phyloP scores from a whole-genome alignment of 2,888 invertebrate species.

The Drosophila stalkeri region DNA sequence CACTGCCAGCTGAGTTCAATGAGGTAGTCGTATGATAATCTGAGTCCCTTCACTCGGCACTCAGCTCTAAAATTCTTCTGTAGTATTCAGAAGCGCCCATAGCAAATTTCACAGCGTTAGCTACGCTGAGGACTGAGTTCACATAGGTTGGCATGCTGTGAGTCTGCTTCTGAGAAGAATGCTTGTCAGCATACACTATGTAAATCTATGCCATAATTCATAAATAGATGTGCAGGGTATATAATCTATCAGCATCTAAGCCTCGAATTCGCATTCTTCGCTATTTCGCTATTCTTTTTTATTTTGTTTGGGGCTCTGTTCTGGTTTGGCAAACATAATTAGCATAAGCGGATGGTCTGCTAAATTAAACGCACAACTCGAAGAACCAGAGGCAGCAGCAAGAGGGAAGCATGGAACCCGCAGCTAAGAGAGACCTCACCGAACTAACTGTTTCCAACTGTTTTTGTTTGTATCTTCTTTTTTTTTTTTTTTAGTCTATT shows the following conservation, averaged over 20 bases:
- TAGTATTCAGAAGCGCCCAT: not conserved
- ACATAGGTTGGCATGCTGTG: not conserved
- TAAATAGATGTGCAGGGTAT: not conserved
- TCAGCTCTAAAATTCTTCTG: not conserved
- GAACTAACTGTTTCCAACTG: slow-evolving; percentile 32
- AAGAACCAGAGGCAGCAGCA: not conserved
- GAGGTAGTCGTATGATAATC: not conserved
- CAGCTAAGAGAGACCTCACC: slow-evolving; percentile 4
- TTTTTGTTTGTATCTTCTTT: slow-evolving; percentile 5
- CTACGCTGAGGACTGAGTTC: not conserved
- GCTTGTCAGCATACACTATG: not conserved
- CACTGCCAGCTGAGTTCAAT: not conserved
- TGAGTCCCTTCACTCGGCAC: not conserved
- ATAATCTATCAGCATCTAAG: not conserved
- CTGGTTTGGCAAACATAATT: slow-evolving; percentile 64
- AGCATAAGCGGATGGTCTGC: slow-evolving; percentile 65
- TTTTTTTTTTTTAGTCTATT: slow-evolving; percentile 26
- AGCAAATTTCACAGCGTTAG: too few relatives aligned
- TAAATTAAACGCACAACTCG: slow-evolving; percentile 44
- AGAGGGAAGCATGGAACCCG: slow-evolving; percentile 1
- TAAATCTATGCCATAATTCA: not conserved
- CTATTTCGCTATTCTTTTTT: slow-evolving; percentile 6
- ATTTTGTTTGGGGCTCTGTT: slow-evolving; percentile 32
- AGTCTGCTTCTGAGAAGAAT: not conserved
- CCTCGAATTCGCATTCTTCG: not conserved